phyloP scores from a whole-genome alignment of 2,888 invertebrate species.

The Eupsilia transversa region DNA sequence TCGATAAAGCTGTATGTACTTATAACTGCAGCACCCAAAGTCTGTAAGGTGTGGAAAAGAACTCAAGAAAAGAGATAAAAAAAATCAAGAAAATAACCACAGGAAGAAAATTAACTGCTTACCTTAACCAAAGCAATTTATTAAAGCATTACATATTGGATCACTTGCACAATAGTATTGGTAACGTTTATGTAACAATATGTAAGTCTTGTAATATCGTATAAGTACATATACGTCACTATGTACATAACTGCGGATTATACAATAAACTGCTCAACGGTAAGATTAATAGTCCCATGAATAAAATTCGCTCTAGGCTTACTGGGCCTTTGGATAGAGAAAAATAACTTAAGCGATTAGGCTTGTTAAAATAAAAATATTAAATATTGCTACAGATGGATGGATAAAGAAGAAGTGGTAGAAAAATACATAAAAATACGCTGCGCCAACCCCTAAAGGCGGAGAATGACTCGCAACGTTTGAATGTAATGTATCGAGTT shows the following conservation, averaged over 20 bases:
- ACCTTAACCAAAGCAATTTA: constrained; percentile 43
- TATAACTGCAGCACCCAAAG: background rate
- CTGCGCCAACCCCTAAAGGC: background rate
- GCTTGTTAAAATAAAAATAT: too few relatives aligned
- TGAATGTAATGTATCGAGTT: too few relatives aligned
- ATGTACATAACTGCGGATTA: constrained; percentile 51
- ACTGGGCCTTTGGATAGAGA: background rate
- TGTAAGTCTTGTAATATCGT: constrained; percentile 59
- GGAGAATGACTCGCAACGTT: too few relatives aligned
- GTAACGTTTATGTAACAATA: constrained; percentile 59
- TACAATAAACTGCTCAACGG: constrained; percentile 56
- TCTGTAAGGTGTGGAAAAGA: background rate
- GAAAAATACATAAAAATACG: background rate
- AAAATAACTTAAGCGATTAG: background rate
- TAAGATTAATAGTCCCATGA: constrained; percentile 28
- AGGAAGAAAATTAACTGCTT: background rate
- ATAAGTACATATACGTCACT: constrained; percentile 48
- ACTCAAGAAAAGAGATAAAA: background rate
- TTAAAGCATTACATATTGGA: constrained; percentile 50
- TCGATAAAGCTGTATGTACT: background rate
- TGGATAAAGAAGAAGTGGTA: background rate
- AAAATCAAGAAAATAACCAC: background rate
- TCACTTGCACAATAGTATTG: constrained; percentile 58
- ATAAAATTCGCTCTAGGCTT: constrained; percentile 32
- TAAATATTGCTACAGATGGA: too few relatives aligned